Base-by-base conservation (phyloP, 2,113 vertebrate species). In the Pyxicephalus adspersus region DNA sequence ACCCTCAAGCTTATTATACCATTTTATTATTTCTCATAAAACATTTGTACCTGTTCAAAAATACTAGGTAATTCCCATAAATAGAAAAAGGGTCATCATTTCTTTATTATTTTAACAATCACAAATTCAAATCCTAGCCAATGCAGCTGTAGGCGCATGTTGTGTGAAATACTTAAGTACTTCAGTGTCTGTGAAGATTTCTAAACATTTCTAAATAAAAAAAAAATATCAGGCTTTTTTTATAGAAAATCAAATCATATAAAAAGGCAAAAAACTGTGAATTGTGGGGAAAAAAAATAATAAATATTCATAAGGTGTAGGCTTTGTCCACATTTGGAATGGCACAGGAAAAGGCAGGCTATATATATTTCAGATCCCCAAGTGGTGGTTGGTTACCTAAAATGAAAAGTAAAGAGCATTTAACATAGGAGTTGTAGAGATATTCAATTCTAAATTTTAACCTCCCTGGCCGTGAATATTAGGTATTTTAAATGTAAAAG, bases 281-380 rank as follows among this genome's bases (percentile, higher is more conserved):
- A 83, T 76, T 76, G 76, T 0, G 68, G 83, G 66, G 79, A 83
- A 84, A 87, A 84, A 74, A 57, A 87, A 7, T 86, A 86, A 85
- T 71, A 89, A 87, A 86, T 85, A 87, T 81, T 73, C 76, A 77
- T 81, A 77, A 80, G 20, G 77, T 73, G 26, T 29, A 58, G 70
- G 26, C 23, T 54, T 78, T 83, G 88, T 83, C 86, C 84, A 85
- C 79, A 83, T 34, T 64, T 85, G 66, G 77, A 51, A 77, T 82
- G 51, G 76, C 75, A 81, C 50, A 26, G 58, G 85, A 85, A 45
- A 85, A 89, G 77, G 84, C 84, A 84, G 87, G 82, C 83, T 81
- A 85, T 84, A 84, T 55, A 87, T 87, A 83, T 60, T 80, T 85
- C 75, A 82, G 67, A 84, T 91, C 85, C 83, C 83, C 15, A 23